These are phyloP conservation scores for Amphiura filiformis DNA, from an alignment of 35 echinoderm and acorn worm genomes.

Conservation along the genomic window DNA sequence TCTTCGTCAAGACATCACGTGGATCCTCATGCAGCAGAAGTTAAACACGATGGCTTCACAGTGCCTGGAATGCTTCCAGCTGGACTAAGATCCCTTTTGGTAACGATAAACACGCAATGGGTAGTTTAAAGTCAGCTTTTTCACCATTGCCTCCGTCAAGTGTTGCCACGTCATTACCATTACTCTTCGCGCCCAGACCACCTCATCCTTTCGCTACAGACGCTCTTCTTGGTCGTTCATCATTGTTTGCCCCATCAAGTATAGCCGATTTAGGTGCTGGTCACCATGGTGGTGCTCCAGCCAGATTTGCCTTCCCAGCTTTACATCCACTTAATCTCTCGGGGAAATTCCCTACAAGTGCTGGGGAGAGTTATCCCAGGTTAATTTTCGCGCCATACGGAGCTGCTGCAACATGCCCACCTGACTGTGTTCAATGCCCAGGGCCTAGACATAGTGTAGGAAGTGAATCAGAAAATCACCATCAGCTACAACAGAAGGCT, in stretches of 20 bases:
- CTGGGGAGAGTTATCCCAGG: slow-evolving; percentile 81
- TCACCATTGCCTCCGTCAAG: slow-evolving; percentile 83
- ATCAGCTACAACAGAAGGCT: slow-evolving; percentile 48
- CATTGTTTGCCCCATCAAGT: slow-evolving; percentile 75
- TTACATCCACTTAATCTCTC: slow-evolving; percentile 78
- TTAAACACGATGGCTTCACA: slow-evolving; percentile 22
- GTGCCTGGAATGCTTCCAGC: slow-evolving; percentile 16
- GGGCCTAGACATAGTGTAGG: slow-evolving; percentile 47
- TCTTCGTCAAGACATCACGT: neutral
- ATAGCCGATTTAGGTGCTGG: slow-evolving; percentile 56
- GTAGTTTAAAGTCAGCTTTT: slow-evolving; percentile 92
- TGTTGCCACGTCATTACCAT: slow-evolving; percentile 54
- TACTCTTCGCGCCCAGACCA: slow-evolving; percentile 79
- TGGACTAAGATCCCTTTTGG: slow-evolving; percentile 29
- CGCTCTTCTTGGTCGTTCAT: slow-evolving; percentile 68
- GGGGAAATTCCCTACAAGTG: slow-evolving; percentile 63
- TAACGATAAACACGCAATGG: slow-evolving; percentile 50
- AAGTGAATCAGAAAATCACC: slow-evolving; percentile 57
- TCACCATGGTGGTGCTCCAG: slow-evolving; percentile 29
- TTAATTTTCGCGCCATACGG: slow-evolving; percentile 76
- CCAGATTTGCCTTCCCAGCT: slow-evolving; percentile 77
- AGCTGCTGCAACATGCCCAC: slow-evolving; percentile 59
- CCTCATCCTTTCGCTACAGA: slow-evolving; percentile 94
- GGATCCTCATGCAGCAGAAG: slow-evolving; percentile 4
- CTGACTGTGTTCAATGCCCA: slow-evolving; percentile 88